These are phyloP conservation scores for Pterocles gutturalis DNA, from an alignment of 2,113 vertebrate species.

Conservation along the genomic window DNA sequence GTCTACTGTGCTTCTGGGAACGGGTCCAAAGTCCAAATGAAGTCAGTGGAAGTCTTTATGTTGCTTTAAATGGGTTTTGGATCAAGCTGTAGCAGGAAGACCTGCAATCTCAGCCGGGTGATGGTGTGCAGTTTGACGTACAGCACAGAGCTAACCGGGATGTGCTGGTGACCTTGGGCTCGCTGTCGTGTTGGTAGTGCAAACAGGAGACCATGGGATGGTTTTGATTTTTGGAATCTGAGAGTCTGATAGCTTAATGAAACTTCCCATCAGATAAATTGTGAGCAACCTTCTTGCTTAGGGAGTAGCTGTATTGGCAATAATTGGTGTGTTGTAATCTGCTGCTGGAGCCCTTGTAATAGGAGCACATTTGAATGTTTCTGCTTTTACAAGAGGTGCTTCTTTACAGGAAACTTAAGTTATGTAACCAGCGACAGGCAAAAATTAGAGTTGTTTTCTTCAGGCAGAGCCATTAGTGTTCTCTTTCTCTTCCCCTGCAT, in stretches of 20 bases:
- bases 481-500: neutral
- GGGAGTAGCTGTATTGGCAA: neutral
- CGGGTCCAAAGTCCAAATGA: neutral
- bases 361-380: neutral
- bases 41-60: conserved; percentile 18
- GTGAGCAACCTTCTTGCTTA: neutral
- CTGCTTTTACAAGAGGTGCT: neutral
- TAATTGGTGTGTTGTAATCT: neutral
- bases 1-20: conserved; percentile 31
- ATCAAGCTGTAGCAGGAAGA: neutral
- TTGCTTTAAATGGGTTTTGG: neutral
- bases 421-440: neutral
- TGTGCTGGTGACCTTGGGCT: rapidly evolving
- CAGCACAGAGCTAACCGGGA: neutral
- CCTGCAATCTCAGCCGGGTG: neutral
- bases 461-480: neutral
- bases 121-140: neutral
- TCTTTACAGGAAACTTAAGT: neutral
- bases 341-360: neutral
- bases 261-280: neutral
- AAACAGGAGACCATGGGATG: rapidly evolving
- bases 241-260: neutral
- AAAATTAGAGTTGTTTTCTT: neutral
- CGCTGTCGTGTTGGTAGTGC: rapidly evolving
- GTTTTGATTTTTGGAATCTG: neutral